Base-by-base conservation (phyloP, 2,888 invertebrate species). In the Belgica antarctica region DNA sequence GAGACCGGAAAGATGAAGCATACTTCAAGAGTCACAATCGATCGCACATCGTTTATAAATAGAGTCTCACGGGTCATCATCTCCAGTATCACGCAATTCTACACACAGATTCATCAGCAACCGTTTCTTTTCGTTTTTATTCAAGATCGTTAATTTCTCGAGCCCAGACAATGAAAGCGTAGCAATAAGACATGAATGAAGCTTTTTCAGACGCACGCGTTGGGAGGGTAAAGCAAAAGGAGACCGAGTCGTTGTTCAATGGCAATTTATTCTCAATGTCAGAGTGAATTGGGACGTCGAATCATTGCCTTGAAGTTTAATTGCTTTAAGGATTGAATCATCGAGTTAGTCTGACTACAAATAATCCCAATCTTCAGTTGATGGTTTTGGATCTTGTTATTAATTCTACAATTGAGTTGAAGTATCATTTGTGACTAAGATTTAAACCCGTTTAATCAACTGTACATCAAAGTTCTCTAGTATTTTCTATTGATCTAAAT, bases 1-100 rank as follows among this genome's bases (percentile, higher is more conserved):
- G 25, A 63, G 28, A 66, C 66, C 66, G 66, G 47, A 63, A 41
- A 41, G 63, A 28, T 63, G 25, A 8, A 66, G 31, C 66, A 66
- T 66, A 66, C 52, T 66, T 66, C 19, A 17, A n/a, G 10, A 41
- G 47, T 47, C 47, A 8, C 7, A 19, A 12, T 34, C 27, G 34
- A 62, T 62, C n/a, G n/a, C n/a, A n/a, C n/a, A n/a, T n/a, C 31
- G 36, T 34, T 34, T 62, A 34, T 62, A 36, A 62, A 62, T 62
- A 62, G 62, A 62, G 2, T 12, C 62, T 62, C 62, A n/a, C n/a
- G n/a, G n/a, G n/a, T n/a, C n/a, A n/a, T n/a, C n/a, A n/a, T n/a
- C n/a, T n/a, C n/a, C n/a, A n/a, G n/a, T n/a, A n/a, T n/a, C n/a
- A 62, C 62, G 62, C 36, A 34, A 31, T 19, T 34, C 24, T 10